These are phyloP conservation scores for Malthinus flaveolus DNA, from an alignment of 2,888 invertebrate genomes.

Conservation along the genomic window DNA sequence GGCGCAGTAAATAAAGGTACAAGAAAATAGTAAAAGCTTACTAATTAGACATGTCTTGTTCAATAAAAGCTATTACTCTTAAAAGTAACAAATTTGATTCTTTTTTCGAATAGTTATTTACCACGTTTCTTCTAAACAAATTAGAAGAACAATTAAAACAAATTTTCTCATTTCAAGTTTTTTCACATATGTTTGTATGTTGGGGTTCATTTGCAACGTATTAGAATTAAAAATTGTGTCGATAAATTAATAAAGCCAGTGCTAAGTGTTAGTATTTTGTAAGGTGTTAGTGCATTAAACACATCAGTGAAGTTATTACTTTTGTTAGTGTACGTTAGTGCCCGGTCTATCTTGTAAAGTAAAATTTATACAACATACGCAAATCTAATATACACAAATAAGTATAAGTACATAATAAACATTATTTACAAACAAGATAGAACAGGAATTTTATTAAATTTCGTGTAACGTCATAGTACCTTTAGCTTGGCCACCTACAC, in stretches of 20 bases:
- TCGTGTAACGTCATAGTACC: constrained; percentile 49
- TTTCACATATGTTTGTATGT: too few species aligned
- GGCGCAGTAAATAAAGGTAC: too few species aligned
- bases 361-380: constrained; percentile 10
- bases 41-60: too few species aligned
- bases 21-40: too few species aligned
- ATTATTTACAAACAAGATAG: constrained; percentile 32
- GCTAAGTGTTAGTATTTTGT: constrained; percentile 4
- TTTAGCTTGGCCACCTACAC: constrained; percentile 61
- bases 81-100: too few species aligned
- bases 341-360: constrained; percentile 35
- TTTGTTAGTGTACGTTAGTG: constrained; percentile 29
- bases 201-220: too few species aligned
- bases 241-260: not conserved
- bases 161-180: too few species aligned
- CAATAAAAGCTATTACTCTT: too few species aligned
- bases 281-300: constrained; percentile 7
- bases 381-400: constrained; percentile 5
- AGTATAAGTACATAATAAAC: not conserved
- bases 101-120: too few species aligned
- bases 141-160: too few species aligned
- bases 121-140: too few species aligned
- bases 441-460: constrained; percentile 30
- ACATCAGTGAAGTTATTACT: constrained; percentile 25
- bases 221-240: too few species aligned